Evolutionary conservation across 2,888 invertebrate genomes (phyloP).

Genomic region (Eucriotettix oculatus): DNA sequence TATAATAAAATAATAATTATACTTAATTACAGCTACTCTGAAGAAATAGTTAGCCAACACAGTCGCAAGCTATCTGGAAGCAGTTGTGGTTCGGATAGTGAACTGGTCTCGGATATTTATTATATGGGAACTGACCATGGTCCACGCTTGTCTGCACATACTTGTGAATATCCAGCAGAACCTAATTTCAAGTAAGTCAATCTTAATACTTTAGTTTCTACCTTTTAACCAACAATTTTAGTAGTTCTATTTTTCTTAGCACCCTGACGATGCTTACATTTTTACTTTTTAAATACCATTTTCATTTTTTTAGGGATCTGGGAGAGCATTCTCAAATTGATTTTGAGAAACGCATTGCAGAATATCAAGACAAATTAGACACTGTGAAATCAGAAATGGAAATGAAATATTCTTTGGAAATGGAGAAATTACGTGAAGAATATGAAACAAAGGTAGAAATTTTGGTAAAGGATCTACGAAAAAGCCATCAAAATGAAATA

Average conservation of each 20-base stretch:
- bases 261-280: not conserved
- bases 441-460: slow-evolving; percentile 27
- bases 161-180: slow-evolving; percentile 8
- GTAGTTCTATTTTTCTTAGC: not conserved
- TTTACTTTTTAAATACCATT: not conserved
- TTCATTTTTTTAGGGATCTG: slow-evolving; percentile 6
- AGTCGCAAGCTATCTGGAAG: slow-evolving; percentile 38
- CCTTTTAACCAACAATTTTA: not conserved
- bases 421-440: slow-evolving; percentile 22
- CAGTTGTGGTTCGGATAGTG: slow-evolving; percentile 25
- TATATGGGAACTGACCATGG: slow-evolving; percentile 13
- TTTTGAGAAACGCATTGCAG: slow-evolving; percentile 7
- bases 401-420: slow-evolving; percentile 28
- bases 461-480: slow-evolving; percentile 20
- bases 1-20: not conserved
- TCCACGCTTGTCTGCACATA: slow-evolving; percentile 4
- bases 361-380: slow-evolving; percentile 19
- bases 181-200: slow-evolving; percentile 7
- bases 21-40: slow-evolving; percentile 35
- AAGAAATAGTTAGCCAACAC: slow-evolving; percentile 49
- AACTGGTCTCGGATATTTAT: slow-evolving; percentile 28
- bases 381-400: slow-evolving; percentile 20
- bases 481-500: slow-evolving; percentile 25
- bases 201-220: not conserved
- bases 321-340: slow-evolving; percentile 4